A percentile compares a stretch with the other conserved stretches of the same genome.
Evolutionary conservation across 2,888 invertebrate genomes (phyloP).

Genomic region (Kryphioiulus occultus): DNA sequence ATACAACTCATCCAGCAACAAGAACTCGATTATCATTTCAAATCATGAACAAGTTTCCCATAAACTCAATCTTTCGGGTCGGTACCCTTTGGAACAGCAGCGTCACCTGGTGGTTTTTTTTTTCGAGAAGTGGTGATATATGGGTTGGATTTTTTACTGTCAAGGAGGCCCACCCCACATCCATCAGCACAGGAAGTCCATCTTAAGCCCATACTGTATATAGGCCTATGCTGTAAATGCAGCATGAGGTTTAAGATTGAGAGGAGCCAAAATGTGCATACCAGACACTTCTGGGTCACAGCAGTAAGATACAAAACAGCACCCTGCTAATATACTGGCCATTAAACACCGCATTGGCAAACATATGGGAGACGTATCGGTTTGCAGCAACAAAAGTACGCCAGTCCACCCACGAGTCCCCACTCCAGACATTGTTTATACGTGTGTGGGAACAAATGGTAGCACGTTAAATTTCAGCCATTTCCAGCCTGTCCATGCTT

Average conservation of each 20-base stretch:
- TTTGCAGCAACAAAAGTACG: neutral
- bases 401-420: neutral
- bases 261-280: neutral
- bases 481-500: neutral
- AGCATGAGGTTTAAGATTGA: neutral
- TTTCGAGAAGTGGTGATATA: neutral
- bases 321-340: conserved; percentile 25
- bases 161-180: neutral
- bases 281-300: conserved; percentile 20
- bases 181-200: conserved; percentile 17
- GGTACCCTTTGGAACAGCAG: neutral
- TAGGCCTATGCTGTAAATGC: neutral
- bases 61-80: neutral
- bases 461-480: neutral
- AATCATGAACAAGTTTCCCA: too few relatives aligned
- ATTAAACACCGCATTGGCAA: conserved; percentile 20
- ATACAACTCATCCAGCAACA: too few relatives aligned
- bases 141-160: neutral
- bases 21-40: too few relatives aligned
- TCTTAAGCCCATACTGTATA: neutral
- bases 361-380: neutral
- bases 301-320: neutral
- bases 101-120: neutral
- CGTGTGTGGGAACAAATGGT: neutral
- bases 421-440: neutral